Percentiles rank a stretch among this genome's conserved stretches.
phyloP scores from a whole-genome alignment of 2,113 vertebrate species.

The Menidia beryllina region DNA sequence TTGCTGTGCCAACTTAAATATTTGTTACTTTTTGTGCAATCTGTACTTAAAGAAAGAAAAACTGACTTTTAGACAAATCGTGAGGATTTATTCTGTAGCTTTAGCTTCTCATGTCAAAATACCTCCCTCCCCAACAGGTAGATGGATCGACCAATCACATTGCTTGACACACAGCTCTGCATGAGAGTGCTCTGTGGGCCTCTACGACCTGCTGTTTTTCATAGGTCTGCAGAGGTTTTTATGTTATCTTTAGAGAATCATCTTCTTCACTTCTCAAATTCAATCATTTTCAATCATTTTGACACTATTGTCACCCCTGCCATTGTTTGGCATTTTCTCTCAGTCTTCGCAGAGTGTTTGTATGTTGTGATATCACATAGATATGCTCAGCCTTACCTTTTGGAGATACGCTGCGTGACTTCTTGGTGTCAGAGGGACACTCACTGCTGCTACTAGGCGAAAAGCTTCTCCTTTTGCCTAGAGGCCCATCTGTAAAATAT shows the following conservation, averaged over 20 bases:
- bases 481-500: constrained; percentile 86
- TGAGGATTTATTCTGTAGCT: not conserved
- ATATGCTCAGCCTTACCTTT: constrained; percentile 86
- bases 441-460: constrained; percentile 93
- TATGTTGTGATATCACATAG: not conserved
- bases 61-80: not conserved
- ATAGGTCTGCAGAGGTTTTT: constrained; percentile 3
- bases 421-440: constrained; percentile 93
- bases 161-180: not conserved
- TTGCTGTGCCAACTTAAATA: too few relatives aligned
- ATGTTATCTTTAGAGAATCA: not conserved
- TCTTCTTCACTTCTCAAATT: not conserved
- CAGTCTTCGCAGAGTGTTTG: not conserved
- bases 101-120: not conserved
- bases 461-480: constrained; percentile 93
- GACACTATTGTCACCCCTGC: not conserved
- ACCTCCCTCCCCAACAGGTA: not conserved
- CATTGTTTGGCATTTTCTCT: not conserved
- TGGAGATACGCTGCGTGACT: constrained; percentile 90
- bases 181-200: constrained; percentile 4
- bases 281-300: not conserved
- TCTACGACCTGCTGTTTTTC: too few relatives aligned
- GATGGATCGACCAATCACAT: not conserved
- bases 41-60: not conserved
- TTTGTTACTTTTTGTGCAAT: too few relatives aligned